Conservation (phyloP, 1,140 invertebrate genomes). For the Caenorhabditis tropicalis region DNA sequence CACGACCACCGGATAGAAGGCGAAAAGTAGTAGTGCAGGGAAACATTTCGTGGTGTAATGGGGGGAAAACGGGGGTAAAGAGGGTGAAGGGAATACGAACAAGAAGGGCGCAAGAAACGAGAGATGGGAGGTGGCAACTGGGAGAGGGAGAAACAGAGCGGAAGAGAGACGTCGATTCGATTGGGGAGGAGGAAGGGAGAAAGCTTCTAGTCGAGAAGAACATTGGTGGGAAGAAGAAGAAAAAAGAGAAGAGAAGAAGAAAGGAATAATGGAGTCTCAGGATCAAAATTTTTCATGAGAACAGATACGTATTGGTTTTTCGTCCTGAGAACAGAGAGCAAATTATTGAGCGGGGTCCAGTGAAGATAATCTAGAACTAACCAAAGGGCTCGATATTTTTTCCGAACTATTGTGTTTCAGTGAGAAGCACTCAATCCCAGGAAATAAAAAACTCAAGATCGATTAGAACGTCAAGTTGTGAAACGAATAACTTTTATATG, state of each 20-base stretch:
- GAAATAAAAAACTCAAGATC: too few relatives aligned
- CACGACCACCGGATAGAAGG: neutral
- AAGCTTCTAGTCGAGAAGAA: constrained; percentile 29
- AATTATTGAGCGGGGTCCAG: neutral
- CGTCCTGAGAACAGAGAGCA: neutral
- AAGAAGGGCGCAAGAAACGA: constrained; percentile 18
- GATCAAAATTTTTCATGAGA: too few relatives aligned
- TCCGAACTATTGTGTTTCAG: too few relatives aligned
- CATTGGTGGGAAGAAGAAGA: neutral
- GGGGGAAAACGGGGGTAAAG: neutral
- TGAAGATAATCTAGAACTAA: too few relatives aligned
- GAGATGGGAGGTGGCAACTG: constrained; percentile 32
- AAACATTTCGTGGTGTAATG: constrained; percentile 41
- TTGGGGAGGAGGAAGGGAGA: neutral
- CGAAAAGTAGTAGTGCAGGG: neutral
- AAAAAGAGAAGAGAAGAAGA: neutral
- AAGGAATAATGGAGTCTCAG: neutral
- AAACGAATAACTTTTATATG: too few relatives aligned
- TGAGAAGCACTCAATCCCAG: too few relatives aligned
- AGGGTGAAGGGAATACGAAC: constrained; percentile 10
- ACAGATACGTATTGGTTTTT: too few relatives aligned
- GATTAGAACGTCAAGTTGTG: too few relatives aligned
- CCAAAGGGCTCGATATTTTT: too few relatives aligned
- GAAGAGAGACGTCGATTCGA: constrained; percentile 9
- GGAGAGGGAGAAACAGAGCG: constrained; percentile 33